These are phyloP conservation scores for Heliconius ethilla DNA, from an alignment of 2,888 invertebrate genomes.

Conservation along the genomic window DNA sequence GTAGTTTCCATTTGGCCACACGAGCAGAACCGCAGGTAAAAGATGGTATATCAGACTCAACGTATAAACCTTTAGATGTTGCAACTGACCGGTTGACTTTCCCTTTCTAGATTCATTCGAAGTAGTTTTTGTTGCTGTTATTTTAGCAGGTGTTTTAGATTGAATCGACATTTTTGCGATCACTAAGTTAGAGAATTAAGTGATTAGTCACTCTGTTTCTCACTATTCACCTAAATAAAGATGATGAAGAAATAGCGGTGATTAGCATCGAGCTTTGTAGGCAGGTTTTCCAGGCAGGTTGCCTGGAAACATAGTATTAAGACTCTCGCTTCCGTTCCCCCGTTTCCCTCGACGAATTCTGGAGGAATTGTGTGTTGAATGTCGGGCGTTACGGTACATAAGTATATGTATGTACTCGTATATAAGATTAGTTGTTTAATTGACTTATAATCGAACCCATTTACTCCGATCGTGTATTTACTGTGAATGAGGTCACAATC, in stretches of 20 bases:
- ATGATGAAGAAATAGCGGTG: background rate
- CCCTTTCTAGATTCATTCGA: slow-evolving; percentile 19
- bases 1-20: background rate
- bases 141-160: background rate
- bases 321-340: no score
- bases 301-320: no score
- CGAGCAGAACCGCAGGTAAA: background rate
- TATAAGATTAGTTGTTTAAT: no score
- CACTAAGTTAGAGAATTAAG: background rate
- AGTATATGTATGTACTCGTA: no score
- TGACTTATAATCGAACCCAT: no score
- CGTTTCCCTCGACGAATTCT: no score
- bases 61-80: background rate
- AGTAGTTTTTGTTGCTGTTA: background rate
- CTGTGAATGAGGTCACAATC: background rate
- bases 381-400: no score
- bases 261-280: background rate
- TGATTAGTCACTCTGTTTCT: background rate
- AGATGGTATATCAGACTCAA: background rate
- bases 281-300: no score
- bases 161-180: background rate
- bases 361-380: no score
- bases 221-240: background rate
- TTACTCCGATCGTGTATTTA: no score
- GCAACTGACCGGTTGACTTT: slow-evolving; percentile 26